Base-by-base conservation (phyloP, 2,113 vertebrate genomes). In the Tympanuchus pallidicinctus region DNA sequence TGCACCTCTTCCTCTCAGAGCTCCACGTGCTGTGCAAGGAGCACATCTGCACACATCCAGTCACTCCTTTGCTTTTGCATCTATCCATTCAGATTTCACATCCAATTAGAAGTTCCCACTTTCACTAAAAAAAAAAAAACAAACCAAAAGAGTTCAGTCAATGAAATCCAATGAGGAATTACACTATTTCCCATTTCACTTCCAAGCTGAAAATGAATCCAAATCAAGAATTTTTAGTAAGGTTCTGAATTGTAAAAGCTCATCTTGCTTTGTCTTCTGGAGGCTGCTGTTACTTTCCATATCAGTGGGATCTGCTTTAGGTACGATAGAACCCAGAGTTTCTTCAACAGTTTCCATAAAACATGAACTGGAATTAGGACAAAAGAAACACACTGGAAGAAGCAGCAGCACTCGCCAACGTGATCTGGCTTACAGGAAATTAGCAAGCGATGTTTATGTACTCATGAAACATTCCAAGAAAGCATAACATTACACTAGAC, bases 371-470 rank as follows among this genome's bases (percentile, higher is more conserved):
- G 94, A 97, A 92, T 76, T 73, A 82, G 66, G 95, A 96, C 94
- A 95, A 96, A 96, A 96, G 95, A 93, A 94, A 94, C 72, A 57
- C 6, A 14, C 75, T 94, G 94, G 85, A 86, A 93, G 87, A 61
- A 78, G 94, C 74, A 86, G 75, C 69, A 81, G 87, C 82, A 90
- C 75, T 48, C 85, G 87, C 95, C 89, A 96, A 54, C 80, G 86
- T 90, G 89, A 91, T 93, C 66, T 90, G 94, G 72, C 91, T 94
- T 64, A 95, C 95, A 96, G 96, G 96, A 97, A 97, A 94, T 94
- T 87, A 95, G 83, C 72, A 73, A 65, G 92, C 84, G 10, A 64
- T 81, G 92, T 95, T 95, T 96, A 93, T 88, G 86, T 85, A 89
- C 80, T 96, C 95, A 83, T 13, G 78, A 92, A 95, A 93, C 92